Percentiles rank a stretch among this genome's conserved stretches.
These are phyloP conservation scores for Lissocephala sabroskyi DNA, from an alignment of 2,888 invertebrate genomes.

Conservation along the genomic window DNA sequence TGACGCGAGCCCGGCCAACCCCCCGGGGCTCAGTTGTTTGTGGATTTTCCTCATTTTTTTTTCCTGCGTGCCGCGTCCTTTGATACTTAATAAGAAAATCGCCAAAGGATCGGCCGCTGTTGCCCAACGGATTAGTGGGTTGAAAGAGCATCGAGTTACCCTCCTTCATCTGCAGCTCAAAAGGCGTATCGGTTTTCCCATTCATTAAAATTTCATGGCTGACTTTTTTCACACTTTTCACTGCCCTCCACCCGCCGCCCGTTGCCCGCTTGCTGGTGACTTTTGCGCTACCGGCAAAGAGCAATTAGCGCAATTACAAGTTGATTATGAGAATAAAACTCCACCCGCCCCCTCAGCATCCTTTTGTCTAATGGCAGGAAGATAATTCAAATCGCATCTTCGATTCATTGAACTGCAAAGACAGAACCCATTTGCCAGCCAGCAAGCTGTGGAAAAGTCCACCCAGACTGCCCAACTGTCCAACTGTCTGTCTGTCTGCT, in stretches of 20 bases:
- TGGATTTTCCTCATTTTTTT: slow-evolving; percentile 11
- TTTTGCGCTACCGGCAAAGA: slow-evolving; percentile 41
- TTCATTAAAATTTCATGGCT: slow-evolving; percentile 60
- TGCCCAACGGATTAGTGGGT: slow-evolving; percentile 26
- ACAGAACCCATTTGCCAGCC: too few species aligned
- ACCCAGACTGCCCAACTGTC: neutral
- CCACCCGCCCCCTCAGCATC: too few species aligned
- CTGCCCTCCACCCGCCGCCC: neutral
- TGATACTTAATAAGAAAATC: slow-evolving; percentile 62
- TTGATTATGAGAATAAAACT: too few species aligned
- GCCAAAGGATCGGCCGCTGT: slow-evolving; percentile 12
- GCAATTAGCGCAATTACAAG: slow-evolving; percentile 23
- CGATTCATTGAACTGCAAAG: too few species aligned
- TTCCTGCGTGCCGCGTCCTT: slow-evolving; percentile 23
- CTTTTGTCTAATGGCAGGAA: too few species aligned
- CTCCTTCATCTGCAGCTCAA: slow-evolving; percentile 48
- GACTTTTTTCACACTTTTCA: slow-evolving; percentile 13
- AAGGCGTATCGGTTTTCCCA: slow-evolving; percentile 63
- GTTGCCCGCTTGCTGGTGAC: too few species aligned
- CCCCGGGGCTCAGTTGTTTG: slow-evolving; percentile 11
- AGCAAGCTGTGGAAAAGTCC: too few species aligned
- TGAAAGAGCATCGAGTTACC: slow-evolving; percentile 34
- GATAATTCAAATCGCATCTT: too few species aligned
- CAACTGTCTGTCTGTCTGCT: too few species aligned
- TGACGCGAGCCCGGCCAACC: slow-evolving; percentile 49